A percentile compares a stretch with the other conserved stretches of the same genome.
Evolutionary conservation across 2,888 invertebrate genomes (phyloP).

Genomic region (Temnothorax ravouxi): DNA sequence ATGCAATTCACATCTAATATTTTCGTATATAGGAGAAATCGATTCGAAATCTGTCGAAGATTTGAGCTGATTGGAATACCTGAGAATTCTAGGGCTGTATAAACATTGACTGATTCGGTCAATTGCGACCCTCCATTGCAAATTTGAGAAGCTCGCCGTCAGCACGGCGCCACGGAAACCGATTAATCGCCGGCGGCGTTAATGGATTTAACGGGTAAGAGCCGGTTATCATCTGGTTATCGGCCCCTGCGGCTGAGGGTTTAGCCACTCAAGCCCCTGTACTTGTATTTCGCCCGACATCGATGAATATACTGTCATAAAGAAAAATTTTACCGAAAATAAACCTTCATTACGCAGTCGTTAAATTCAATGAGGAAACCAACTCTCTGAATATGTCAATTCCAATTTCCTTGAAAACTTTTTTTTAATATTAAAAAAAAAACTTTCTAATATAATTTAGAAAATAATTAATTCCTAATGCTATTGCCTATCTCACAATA

Average conservation of each 20-base stretch:
- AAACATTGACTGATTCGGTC: slow-evolving; percentile 28
- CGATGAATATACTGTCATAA: slow-evolving; percentile 4
- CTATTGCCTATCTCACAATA: not conserved
- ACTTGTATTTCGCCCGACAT: slow-evolving; percentile 14
- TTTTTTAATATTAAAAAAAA: not conserved
- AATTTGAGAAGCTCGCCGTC: slow-evolving; percentile 41
- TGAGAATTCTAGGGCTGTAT: not conserved
- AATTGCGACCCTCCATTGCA: slow-evolving; percentile 10
- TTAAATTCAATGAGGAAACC: not conserved
- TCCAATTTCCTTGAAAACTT: not conserved
- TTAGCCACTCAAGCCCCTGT: slow-evolving; percentile 18
- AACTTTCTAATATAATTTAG: not conserved
- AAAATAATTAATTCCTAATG: slow-evolving; percentile 7
- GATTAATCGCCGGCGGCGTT: slow-evolving; percentile 53
- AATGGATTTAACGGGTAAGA: slow-evolving; percentile 60
- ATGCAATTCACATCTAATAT: not conserved
- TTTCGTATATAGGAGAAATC: not conserved
- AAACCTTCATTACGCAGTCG: not conserved
- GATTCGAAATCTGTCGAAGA: slow-evolving; percentile 9
- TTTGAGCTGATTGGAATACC: slow-evolving; percentile 22
- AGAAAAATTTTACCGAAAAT: slow-evolving; percentile 4
- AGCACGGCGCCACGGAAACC: slow-evolving; percentile 51
- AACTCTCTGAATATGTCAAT: not conserved
- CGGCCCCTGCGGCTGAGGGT: slow-evolving; percentile 10
- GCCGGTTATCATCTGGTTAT: slow-evolving; percentile 59